Conservation (phyloP, 2,888 invertebrate species). For the Charanyca ferruginea region DNA sequence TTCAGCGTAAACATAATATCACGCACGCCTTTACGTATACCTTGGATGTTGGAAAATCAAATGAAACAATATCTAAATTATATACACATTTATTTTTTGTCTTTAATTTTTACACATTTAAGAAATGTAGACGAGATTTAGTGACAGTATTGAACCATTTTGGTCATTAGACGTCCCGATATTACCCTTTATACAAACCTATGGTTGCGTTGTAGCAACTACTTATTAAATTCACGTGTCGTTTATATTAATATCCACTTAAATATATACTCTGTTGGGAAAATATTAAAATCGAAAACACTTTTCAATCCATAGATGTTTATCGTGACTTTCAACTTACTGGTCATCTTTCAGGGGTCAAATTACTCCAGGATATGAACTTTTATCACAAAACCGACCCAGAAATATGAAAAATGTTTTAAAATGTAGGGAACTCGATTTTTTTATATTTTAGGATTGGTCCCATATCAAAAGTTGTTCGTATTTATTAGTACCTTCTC, state of each 20-base stretch:
- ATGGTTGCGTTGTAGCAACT: conserved; percentile 59
- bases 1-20: no score
- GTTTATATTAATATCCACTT: conserved; percentile 56
- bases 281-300: conserved; percentile 27
- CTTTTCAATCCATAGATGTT: background rate
- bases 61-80: conserved; percentile 53
- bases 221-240: conserved; percentile 62
- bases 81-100: conserved; percentile 80
- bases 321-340: background rate
- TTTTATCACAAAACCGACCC: no score
- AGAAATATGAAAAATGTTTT: no score
- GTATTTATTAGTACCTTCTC: no score
- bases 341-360: background rate
- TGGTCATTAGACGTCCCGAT: conserved; percentile 59
- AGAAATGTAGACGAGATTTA: conserved; percentile 72
- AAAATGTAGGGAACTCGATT: no score
- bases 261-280: conserved; percentile 40
- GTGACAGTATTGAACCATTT: conserved; percentile 61
- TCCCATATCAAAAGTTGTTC: no score
- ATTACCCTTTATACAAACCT: conserved; percentile 66
- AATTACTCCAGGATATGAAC: no score
- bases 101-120: conserved; percentile 76
- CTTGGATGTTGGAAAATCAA: conserved; percentile 1
- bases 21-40: no score
- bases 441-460: no score